Conservation (phyloP, 2,113 vertebrate genomes). For the Laterallus jamaicensis region DNA sequence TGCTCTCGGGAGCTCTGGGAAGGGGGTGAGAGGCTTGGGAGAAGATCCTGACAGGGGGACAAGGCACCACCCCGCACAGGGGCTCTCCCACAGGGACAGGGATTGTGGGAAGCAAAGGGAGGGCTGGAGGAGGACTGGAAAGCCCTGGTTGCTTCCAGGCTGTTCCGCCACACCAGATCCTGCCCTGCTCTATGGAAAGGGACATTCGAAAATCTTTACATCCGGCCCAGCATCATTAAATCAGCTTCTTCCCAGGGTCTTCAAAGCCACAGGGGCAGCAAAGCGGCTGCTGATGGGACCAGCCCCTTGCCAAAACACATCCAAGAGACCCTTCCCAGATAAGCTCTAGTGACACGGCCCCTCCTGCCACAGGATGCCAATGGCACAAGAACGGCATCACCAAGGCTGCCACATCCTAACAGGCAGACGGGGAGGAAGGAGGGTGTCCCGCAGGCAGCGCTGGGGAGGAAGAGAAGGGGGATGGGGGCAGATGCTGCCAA, state of each 20-base stretch:
- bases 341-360: rapidly evolving
- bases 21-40: neutral
- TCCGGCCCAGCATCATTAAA: neutral
- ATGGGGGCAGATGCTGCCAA: neutral
- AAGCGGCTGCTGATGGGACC: neutral
- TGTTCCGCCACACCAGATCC: neutral
- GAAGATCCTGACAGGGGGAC: neutral
- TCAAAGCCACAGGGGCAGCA: neutral
- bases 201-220: neutral
- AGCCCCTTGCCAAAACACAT: neutral
- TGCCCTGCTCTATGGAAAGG: neutral
- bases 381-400: rapidly evolving
- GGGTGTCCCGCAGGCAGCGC: neutral
- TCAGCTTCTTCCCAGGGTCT: neutral
- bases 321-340: neutral
- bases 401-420: neutral
- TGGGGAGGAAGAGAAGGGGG: neutral
- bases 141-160: neutral
- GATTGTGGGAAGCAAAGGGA: neutral
- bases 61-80: neutral
- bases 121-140: neutral
- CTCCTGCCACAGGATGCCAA: rapidly evolving
- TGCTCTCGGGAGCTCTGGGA: neutral
- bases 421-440: neutral
- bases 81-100: neutral